phyloP scores from a whole-genome alignment of 2,888 invertebrate genomes.

The Eupithecia exiguata region DNA sequence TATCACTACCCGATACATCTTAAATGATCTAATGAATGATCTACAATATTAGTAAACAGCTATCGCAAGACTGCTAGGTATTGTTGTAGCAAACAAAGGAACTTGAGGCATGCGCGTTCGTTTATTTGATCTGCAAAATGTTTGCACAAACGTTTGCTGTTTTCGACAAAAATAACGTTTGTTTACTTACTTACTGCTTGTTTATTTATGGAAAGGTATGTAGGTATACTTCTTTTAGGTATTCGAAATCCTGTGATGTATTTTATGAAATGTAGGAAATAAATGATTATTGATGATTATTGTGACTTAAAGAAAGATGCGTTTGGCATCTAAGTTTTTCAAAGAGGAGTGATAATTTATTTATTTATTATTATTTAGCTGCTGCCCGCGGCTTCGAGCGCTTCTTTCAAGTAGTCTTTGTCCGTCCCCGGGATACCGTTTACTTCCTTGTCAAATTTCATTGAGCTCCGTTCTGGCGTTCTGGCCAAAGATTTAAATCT shows the following conservation, averaged over 20 bases:
- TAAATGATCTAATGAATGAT: not conserved
- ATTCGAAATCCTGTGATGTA: too few relatives aligned
- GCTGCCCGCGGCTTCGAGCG: too few relatives aligned
- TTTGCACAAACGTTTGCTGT: constrained; percentile 27
- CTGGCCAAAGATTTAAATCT: too few relatives aligned
- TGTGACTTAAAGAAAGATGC: too few relatives aligned
- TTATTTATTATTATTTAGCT: too few relatives aligned
- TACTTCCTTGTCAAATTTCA: too few relatives aligned
- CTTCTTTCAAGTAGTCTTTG: too few relatives aligned
- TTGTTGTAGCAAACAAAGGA: constrained; percentile 32
- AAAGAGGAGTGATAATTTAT: not conserved
- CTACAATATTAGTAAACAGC: not conserved
- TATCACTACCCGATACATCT: too few relatives aligned
- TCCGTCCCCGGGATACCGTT: too few relatives aligned
- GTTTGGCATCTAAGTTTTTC: not conserved
- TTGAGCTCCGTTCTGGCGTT: too few relatives aligned
- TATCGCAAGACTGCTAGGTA: not conserved
- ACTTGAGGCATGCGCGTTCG: constrained; percentile 42
- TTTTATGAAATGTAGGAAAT: too few relatives aligned
- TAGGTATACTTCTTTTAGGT: not conserved
- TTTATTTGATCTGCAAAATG: constrained; percentile 42
- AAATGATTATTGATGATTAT: too few relatives aligned
- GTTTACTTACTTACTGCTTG: not conserved
- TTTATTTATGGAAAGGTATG: not conserved
- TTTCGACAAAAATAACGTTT: constrained; percentile 1